Base-by-base conservation (phyloP, 1,140 invertebrate genomes). In the Oppia nitens region DNA sequence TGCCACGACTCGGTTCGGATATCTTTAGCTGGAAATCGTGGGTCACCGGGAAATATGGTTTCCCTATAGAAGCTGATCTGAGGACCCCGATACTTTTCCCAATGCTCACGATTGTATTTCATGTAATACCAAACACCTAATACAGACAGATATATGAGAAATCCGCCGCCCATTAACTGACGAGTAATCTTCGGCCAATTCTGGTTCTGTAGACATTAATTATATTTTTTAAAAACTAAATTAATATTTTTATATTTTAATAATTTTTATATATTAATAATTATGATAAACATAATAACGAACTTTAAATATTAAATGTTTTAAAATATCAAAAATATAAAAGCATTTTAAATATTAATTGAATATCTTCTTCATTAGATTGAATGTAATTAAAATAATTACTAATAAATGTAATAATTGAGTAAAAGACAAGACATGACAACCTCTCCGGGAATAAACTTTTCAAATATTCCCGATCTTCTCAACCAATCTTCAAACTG, bases 21-120 rank as follows among this genome's bases (percentile, higher is more conserved):
- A 26, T 77, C 76, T 53, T 72, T 65, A 57, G 70, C 71, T 25
- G 83, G 82, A 66, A 76, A 86, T 3, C 75, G 75, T 55, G 76
- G 72, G 66, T 83, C 81, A 2, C 82, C 81, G 32, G 81, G 81
- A 54, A 78, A 67, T 21, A 57, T 47, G 1, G 25, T 47, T 26
- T 57, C 56, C 12, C 26, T 48, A 12, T 45, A 26, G n/a, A 26
- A 24, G 50, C 23, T 20, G 23, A 57, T 40, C 2, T 47, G 45
- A 57, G 26, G 17, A 26, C 56, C 56, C 9, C 47, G 9, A 49
- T 11, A 20, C 20, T 49, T 49, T 57, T 57, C 56, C 56, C 56
- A 57, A 24, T 20, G 20, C 23, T 45, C 3, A 21, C 12, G 9
- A 57, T 57, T 57, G 47, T 57, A 57, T 14, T 57, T 57, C n/a